phyloP scores from a whole-genome alignment of 2,797 vertebrate species.

The Yasuhikotakia modesta region DNA sequence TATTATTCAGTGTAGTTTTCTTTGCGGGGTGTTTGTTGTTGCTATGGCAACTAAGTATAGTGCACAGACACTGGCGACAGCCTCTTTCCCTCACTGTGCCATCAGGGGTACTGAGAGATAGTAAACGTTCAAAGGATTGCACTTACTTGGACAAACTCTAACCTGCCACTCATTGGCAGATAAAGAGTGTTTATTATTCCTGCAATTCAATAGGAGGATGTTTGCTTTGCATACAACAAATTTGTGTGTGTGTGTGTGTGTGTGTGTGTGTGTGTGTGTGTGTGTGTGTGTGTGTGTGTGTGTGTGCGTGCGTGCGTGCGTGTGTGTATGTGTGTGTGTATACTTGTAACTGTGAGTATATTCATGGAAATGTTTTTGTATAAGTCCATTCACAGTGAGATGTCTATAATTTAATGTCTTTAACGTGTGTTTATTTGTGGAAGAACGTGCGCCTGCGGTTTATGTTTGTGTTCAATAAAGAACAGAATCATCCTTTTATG shows the following conservation, averaged over 20 bases:
- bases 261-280: too few species aligned
- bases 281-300: too few species aligned
- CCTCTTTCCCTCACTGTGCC: conserved; percentile 61
- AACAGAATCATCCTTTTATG: conserved; percentile 44
- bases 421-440: conserved; percentile 44
- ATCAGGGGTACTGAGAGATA: conserved; percentile 65
- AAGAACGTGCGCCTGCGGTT: conserved; percentile 33
- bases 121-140: conserved; percentile 64
- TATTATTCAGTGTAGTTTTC: conserved; percentile 80
- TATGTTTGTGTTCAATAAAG: conserved; percentile 50
- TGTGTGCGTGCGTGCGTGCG: too few species aligned
- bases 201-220: conserved; percentile 48
- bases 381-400: conserved; percentile 13
- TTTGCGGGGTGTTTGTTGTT: conserved; percentile 80
- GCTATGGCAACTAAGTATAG: conserved; percentile 80
- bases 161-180: conserved; percentile 64
- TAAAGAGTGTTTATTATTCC: conserved; percentile 38
- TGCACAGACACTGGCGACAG: conserved; percentile 58
- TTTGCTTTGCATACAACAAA: conserved; percentile 36
- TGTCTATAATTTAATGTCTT: conserved; percentile 47
- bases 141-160: conserved; percentile 71
- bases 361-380: conserved; percentile 22
- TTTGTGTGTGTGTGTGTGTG: conserved; percentile 53
- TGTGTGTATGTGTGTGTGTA: conserved; percentile 55
- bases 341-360: conserved; percentile 59